These are phyloP conservation scores for Scaptomyza reducta DNA, from an alignment of 2,888 invertebrate genomes.

Conservation along the genomic window DNA sequence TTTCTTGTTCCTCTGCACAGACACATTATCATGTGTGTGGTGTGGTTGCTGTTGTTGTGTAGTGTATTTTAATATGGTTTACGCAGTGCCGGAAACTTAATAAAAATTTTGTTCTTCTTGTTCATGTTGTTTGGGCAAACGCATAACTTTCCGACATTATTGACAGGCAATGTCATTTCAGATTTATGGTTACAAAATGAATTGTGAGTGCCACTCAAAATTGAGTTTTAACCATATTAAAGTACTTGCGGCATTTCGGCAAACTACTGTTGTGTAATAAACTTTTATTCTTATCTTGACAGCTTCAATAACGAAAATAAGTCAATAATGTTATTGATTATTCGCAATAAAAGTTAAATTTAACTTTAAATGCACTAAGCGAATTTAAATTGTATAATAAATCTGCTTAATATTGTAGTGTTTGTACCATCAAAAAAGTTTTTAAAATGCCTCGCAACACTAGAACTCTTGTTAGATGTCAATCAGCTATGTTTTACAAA, in stretches of 20 bases:
- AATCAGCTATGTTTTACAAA: conserved; percentile 1
- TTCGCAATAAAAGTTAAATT: neutral
- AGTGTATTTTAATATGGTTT: conserved; percentile 64
- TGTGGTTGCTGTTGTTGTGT: conserved; percentile 38
- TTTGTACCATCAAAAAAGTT: neutral
- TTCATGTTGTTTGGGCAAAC: conserved; percentile 11
- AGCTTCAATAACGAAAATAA: neutral
- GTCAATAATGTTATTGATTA: neutral
- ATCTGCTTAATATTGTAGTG: neutral
- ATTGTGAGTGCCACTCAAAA: conserved; percentile 58
- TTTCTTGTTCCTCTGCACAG: neutral
- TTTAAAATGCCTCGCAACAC: neutral
- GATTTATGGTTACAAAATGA: conserved; percentile 62
- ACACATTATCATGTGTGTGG: conserved; percentile 49
- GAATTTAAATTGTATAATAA: neutral
- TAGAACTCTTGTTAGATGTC: neutral
- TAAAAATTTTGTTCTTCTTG: conserved; percentile 54
- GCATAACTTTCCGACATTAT: conserved; percentile 54
- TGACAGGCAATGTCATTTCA: conserved; percentile 59
- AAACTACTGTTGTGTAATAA: conserved; percentile 18
- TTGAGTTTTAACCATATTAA: conserved; percentile 34
- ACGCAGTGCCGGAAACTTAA: conserved; percentile 65
- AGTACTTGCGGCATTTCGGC: conserved; percentile 11
- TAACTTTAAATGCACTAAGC: neutral
- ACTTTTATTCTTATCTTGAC: neutral